Evolutionary conservation across 2,888 invertebrate genomes (phyloP), one percentile per base, ranked within the genome.

Genomic region (Chironomus riparius): DNA sequence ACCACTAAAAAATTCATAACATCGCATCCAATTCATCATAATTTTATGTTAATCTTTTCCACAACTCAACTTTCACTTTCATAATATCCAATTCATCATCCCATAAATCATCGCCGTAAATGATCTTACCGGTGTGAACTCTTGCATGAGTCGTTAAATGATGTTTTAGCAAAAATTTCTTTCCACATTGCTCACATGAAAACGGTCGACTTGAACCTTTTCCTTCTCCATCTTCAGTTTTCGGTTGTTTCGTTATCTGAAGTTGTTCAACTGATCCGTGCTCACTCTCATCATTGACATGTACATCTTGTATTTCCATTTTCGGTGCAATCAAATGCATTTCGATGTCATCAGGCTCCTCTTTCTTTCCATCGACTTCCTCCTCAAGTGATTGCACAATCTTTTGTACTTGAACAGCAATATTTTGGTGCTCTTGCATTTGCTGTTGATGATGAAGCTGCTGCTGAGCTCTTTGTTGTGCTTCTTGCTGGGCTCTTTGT

Each of bases 141-240:
- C 92, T 87, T 77, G 91, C 91, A 80, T 93, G 93, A 47, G 93
- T 93, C 3, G 93, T 93, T 77, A 93, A 87, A 83, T 93, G 93
- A 82, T 93, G 93, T 82, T 93, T 93, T 76, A 93, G 84, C 68
- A 93, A 87, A 84, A 93, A 93, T 13, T 92, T 91, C 83, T 93
- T 93, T 76, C 92, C 92, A 81, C 93, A 93, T 83, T 92, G 92
- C 24, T 90, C 88, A 82, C 93, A 93, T 18, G 92, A 90, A 81
- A 92, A 93, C 3, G 93, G 93, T 21, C 93, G 85, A 82, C 92
- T 92, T 82, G 85, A 83, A 15, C 21, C 21, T 12, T 72, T 72
- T 21, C 61, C 72, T 38, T 56, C 56, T 2, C 56, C 56, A 56
- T 18, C 18, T 18, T 72, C 72, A 22, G 56, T 15, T 56, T 48